A percentile compares a stretch with the other conserved stretches of the same genome.
These are phyloP conservation scores for Tetrax tetrax DNA, from an alignment of 2,113 vertebrate species.

Conservation along the genomic window DNA sequence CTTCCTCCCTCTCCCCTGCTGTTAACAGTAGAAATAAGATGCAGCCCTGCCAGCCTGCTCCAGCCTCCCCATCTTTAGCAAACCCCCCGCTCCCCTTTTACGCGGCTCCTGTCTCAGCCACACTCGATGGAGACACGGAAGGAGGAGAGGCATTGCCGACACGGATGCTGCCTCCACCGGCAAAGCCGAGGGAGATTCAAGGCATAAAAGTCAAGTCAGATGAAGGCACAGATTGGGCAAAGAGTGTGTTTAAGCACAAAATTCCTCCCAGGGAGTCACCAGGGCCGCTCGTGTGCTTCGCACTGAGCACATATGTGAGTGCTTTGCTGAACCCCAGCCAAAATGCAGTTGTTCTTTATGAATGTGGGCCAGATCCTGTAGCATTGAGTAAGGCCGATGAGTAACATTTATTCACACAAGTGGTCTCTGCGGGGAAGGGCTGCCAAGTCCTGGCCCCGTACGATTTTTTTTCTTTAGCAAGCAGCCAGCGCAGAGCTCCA, in stretches of 20 bases:
- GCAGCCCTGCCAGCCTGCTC: not conserved
- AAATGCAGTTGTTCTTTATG: not conserved
- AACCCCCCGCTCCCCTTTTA: not conserved
- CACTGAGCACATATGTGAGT: not conserved
- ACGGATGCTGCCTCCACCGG: not conserved
- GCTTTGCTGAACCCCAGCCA: not conserved
- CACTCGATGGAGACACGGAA: fast-evolving
- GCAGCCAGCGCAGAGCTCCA: constrained; percentile 54
- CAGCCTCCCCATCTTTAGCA: not conserved
- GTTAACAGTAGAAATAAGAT: not conserved
- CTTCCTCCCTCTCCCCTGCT: not conserved
- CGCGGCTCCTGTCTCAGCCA: not conserved
- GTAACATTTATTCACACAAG: constrained; percentile 18
- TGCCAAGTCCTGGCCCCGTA: constrained; percentile 53
- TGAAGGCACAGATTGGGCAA: not conserved
- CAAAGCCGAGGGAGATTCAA: not conserved
- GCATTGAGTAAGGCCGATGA: not conserved
- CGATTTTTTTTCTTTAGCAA: constrained; percentile 7
- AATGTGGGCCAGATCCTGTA: not conserved
- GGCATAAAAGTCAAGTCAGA: not conserved
- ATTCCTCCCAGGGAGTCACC: not conserved
- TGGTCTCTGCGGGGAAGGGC: not conserved
- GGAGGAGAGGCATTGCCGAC: not conserved
- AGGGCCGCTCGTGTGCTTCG: not conserved
- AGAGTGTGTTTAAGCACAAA: not conserved